Evolutionary conservation across 2,888 invertebrate species (phyloP).

Genomic region (Lasioglossum malachurum): DNA sequence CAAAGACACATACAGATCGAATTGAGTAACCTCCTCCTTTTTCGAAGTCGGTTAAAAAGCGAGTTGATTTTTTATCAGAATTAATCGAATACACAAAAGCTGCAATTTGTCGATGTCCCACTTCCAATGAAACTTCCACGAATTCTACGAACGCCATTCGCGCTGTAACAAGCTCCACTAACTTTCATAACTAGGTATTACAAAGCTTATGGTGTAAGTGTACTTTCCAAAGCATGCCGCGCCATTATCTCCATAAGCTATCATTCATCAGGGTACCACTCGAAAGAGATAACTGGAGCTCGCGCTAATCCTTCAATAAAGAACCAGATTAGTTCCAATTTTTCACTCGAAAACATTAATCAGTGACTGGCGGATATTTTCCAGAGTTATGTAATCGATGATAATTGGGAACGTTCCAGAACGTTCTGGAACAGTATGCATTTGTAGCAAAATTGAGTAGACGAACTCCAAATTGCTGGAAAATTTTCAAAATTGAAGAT

Average conservation of each 20-base stretch:
- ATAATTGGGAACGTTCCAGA: neutral
- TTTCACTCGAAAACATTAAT: neutral
- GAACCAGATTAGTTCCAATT: neutral
- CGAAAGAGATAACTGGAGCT: neutral
- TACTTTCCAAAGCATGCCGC: neutral
- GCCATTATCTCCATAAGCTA: neutral
- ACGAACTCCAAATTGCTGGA: too few species aligned
- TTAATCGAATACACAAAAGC: neutral
- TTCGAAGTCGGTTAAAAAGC: too few species aligned
- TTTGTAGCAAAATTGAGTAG: too few species aligned
- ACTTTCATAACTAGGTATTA: slow-evolving; percentile 9
- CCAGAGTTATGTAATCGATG: neutral
- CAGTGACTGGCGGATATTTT: neutral
- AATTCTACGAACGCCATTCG: neutral
- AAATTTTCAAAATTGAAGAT: too few species aligned
- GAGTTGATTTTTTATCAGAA: neutral
- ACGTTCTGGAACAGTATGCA: neutral
- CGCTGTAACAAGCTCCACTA: neutral
- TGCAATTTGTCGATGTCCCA: neutral
- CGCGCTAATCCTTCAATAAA: neutral
- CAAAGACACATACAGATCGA: too few species aligned
- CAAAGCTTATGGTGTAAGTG: neutral
- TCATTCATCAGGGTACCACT: slow-evolving; percentile 4
- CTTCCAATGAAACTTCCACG: neutral
- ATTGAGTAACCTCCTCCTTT: too few species aligned